Percentiles rank a stretch among this genome's conserved stretches.
Evolutionary conservation across 2,113 vertebrate species (phyloP).

Genomic region (Thunnus thynnus): DNA sequence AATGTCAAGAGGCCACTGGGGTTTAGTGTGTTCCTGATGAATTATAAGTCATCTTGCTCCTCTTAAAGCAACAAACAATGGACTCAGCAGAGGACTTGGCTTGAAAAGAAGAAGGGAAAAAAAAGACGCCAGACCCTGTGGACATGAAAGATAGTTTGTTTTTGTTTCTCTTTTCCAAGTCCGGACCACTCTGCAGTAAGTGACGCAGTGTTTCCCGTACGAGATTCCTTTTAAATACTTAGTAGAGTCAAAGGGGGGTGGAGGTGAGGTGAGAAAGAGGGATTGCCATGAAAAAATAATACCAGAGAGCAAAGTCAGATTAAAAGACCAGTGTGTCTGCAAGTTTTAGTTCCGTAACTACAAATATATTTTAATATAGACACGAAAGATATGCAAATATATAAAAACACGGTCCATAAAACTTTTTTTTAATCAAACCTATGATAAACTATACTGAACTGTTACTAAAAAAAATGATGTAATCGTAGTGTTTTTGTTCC

Average conservation of each 20-base stretch:
- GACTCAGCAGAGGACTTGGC: slow-evolving; percentile 45
- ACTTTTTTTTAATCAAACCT: too few relatives aligned
- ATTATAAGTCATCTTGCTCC: slow-evolving; percentile 53
- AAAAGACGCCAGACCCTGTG: slow-evolving; percentile 19
- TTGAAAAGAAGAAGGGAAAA: slow-evolving; percentile 16
- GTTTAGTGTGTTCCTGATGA: slow-evolving; percentile 44
- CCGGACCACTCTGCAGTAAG: slow-evolving; percentile 54
- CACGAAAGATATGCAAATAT: too few relatives aligned
- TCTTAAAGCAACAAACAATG: slow-evolving; percentile 70
- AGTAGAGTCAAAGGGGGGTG: slow-evolving; percentile 25
- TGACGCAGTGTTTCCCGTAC: slow-evolving; percentile 54
- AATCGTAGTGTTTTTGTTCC: too few relatives aligned
- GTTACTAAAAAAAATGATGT: too few relatives aligned
- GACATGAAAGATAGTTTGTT: slow-evolving; percentile 65
- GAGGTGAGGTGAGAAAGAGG: neutral
- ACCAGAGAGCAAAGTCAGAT: neutral
- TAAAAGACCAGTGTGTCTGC: neutral
- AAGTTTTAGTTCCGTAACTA: slow-evolving; percentile 13
- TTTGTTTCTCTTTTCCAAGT: slow-evolving; percentile 64
- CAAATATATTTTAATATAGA: neutral
- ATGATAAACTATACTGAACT: too few relatives aligned
- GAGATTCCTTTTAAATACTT: slow-evolving; percentile 42
- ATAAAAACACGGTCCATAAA: too few relatives aligned
- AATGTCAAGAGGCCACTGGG: slow-evolving; percentile 51
- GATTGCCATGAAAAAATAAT: neutral